Evolutionary conservation across 2,113 vertebrate genomes (phyloP).

Genomic region (Canis aureus): DNA sequence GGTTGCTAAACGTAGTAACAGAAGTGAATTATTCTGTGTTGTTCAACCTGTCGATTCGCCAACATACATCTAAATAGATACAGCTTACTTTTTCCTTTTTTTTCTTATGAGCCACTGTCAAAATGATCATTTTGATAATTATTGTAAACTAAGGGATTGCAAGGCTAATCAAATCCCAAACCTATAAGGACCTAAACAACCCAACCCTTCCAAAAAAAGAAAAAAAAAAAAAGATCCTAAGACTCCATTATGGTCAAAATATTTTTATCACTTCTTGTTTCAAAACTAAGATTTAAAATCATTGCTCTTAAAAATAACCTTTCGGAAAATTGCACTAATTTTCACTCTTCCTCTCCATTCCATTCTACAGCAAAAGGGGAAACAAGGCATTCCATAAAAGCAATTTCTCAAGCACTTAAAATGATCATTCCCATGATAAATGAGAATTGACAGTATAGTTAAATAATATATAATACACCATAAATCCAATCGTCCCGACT

Average conservation of each 20-base stretch:
- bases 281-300: conserved; percentile 70
- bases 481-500: conserved; percentile 87
- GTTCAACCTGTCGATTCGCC: conserved; percentile 64
- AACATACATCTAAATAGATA: conserved; percentile 59
- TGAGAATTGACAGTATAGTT: conserved; percentile 81
- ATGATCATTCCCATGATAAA: conserved; percentile 78
- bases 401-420: conserved; percentile 82
- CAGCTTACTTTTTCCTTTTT: conserved; percentile 48
- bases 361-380: conserved; percentile 73
- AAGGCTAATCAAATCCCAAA: conserved; percentile 68
- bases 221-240: neutral
- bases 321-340: conserved; percentile 76
- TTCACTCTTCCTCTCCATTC: conserved; percentile 81
- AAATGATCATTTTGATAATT: conserved; percentile 73
- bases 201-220: neutral
- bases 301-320: conserved; percentile 76
- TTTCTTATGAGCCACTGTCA: conserved; percentile 1
- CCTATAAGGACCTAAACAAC: conserved; percentile 73
- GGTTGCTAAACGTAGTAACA: conserved; percentile 43
- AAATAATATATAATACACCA: conserved; percentile 85
- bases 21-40: conserved; percentile 64
- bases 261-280: conserved; percentile 62
- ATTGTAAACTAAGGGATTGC: conserved; percentile 60
- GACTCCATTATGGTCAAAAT: conserved; percentile 38
- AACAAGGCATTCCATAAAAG: conserved; percentile 71